Evolutionary conservation across 92 coral and sea anemone genomes (phyloP), one percentile per base, ranked within the genome.

Genomic region (Epizoanthus fatuus): DNA sequence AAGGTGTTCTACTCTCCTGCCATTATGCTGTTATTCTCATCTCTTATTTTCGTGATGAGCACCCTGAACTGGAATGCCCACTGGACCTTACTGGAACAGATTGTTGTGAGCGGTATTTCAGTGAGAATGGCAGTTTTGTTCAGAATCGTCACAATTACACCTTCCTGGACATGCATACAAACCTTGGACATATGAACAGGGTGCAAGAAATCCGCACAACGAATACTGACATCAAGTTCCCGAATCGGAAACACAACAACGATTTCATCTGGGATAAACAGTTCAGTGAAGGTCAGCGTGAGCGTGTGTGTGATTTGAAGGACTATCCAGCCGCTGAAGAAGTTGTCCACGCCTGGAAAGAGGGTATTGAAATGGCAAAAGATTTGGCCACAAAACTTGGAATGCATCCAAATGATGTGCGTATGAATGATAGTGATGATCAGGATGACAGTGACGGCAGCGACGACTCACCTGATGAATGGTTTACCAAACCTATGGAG

Each of bases 1-100:
- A 83, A 84, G 88, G 75, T 68, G 88, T 76, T 19, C 72, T 87
- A 52, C 87, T 87, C 29, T 87, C 87, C 8, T 87, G 87, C 64
- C 87, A 87, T 53, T 87, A 74, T 67, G 83, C 80, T 14, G 80
- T 75, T 72, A 82, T 88, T 68, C 58, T 88, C 14, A 82, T 88
- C 29, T 88, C 87, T 1, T 88, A 81, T 79, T 88, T 74, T 56
- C 75, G 91, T 16, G 91, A 88, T 63, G 80, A 82, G 45, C 74
- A 81, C 40, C 88, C 91, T 47, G 69, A 81, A n/a, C 75, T 88
- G 17, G 91, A 88, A 68, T 82, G 88, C 67, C 88, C 88, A 44
- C 64, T 82, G 39, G 78, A 88, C 25, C 49, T 88, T 25, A 88
- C 91, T 45, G 91, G 91, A 44, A 82, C 83, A 9, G 67, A 88